phyloP scores from a whole-genome alignment of 2,888 invertebrate species.

The Amphiduros pacificus region DNA sequence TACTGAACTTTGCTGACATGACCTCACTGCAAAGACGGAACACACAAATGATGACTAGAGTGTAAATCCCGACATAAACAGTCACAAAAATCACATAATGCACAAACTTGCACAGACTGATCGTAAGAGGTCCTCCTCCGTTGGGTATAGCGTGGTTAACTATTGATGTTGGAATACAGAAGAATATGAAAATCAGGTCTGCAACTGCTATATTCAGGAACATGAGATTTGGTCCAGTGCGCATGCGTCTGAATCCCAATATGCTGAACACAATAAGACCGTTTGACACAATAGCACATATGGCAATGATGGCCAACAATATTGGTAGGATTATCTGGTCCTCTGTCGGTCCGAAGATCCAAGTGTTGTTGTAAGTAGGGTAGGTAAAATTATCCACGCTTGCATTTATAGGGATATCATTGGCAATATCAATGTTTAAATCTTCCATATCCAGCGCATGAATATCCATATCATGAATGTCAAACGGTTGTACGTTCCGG shows the following conservation, averaged over 20 bases:
- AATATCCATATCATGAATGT: background rate
- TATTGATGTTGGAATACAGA: conserved; percentile 25
- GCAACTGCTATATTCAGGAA: conserved; percentile 28
- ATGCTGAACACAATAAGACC: conserved; percentile 23
- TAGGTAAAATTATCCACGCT: conserved; percentile 10
- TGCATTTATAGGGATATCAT: background rate
- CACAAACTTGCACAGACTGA: conserved; percentile 24
- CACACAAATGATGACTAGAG: conserved; percentile 31
- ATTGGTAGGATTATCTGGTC: conserved; percentile 27
- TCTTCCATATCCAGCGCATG: conserved; percentile 1
- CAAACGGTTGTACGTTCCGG: background rate
- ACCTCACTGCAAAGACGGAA: conserved; percentile 27
- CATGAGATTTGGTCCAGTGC: conserved; percentile 31
- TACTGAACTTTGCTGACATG: conserved; percentile 11
- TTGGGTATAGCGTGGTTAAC: conserved; percentile 22
- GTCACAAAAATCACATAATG: conserved; percentile 34
- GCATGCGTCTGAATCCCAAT: conserved; percentile 21
- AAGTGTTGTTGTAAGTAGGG: conserved; percentile 14
- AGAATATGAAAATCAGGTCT: conserved; percentile 27
- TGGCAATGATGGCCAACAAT: conserved; percentile 24
- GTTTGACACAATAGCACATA: conserved; percentile 24
- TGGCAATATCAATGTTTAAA: background rate
- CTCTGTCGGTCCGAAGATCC: conserved; percentile 26
- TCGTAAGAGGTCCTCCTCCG: background rate
- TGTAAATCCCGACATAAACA: conserved; percentile 33